These are phyloP conservation scores for Talpa occidentalis DNA, from an alignment of 2,113 vertebrate genomes.

Conservation along the genomic window DNA sequence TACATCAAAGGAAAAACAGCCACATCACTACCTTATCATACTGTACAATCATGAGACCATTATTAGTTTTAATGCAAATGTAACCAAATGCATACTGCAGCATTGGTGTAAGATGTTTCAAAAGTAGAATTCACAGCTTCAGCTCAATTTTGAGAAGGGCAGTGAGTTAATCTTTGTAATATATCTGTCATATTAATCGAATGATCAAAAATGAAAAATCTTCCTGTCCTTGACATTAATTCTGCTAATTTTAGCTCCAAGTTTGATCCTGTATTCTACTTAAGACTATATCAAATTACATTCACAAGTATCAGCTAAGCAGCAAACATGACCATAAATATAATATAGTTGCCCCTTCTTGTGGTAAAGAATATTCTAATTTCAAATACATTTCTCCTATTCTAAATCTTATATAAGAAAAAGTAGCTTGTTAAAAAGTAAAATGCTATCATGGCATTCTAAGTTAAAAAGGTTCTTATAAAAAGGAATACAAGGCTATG, in stretches of 20 bases:
- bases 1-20: neutral
- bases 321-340: neutral
- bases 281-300: constrained; percentile 2
- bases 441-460: neutral
- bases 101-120: neutral
- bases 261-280: neutral
- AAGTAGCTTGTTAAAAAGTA: neutral
- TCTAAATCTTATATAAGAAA: neutral
- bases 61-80: neutral
- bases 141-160: constrained; percentile 9
- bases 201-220: neutral
- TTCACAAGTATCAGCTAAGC: neutral
- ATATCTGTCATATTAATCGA: neutral
- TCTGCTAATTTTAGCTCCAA: constrained; percentile 30
- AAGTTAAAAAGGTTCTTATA: neutral
- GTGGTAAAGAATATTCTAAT: neutral
- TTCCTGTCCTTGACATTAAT: neutral
- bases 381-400: neutral
- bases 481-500: neutral
- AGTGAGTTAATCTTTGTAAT: neutral
- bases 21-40: neutral
- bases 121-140: neutral
- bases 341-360: neutral
- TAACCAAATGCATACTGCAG: neutral
- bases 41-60: neutral